A percentile compares a stretch with the other conserved stretches of the same genome.
These are phyloP conservation scores for Chaenocephalus aceratus DNA, from an alignment of 2,113 vertebrate genomes.

Conservation along the genomic window DNA sequence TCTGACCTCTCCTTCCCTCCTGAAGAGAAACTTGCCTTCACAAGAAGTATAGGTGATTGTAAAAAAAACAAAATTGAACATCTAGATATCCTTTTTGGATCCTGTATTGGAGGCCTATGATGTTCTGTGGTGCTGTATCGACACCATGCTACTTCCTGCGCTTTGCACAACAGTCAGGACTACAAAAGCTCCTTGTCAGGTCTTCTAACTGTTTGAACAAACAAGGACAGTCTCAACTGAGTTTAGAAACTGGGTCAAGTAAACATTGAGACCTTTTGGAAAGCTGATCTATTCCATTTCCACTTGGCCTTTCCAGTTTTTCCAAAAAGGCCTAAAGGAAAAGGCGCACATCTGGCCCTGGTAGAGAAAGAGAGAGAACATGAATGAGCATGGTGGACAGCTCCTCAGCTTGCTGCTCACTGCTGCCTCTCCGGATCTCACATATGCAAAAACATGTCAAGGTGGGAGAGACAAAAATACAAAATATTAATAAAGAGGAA, in stretches of 20 bases:
- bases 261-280: neutral
- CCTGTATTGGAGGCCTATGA: neutral
- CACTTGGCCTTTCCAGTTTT: neutral
- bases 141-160: neutral
- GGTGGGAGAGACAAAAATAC: neutral
- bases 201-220: too few species aligned
- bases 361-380: neutral
- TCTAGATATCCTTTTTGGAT: neutral
- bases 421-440: neutral
- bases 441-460: neutral
- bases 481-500: neutral
- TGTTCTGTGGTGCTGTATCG: neutral
- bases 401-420: constrained; percentile 2
- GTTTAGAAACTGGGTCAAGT: neutral
- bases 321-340: neutral
- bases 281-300: neutral
- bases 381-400: constrained; percentile 17
- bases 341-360: neutral
- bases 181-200: neutral
- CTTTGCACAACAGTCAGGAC: neutral
- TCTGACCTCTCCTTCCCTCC: neutral
- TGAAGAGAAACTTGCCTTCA: too few species aligned
- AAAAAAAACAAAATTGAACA: neutral
- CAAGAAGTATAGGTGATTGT: too few species aligned
- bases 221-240: neutral